Evolutionary conservation across 2,888 invertebrate genomes (phyloP), one percentile per base, ranked within the genome.

Genomic region (Coelinius sp.): DNA sequence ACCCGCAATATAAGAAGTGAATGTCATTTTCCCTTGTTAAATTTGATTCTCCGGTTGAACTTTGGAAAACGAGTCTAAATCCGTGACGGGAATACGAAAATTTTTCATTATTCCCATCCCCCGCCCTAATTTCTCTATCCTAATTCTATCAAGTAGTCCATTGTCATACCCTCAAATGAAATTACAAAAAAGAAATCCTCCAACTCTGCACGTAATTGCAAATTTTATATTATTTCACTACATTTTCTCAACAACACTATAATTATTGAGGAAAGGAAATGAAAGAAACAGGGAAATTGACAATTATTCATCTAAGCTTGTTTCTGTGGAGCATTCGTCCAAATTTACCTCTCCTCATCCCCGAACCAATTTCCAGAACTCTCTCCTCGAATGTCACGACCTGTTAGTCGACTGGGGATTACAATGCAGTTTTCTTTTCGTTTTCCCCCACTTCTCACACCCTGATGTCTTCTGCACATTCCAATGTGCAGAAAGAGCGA

Each of bases 381-480:
- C 74, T 73, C 69, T 73, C 69, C 68, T 31, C 67, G 67, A 73
- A 74, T 49, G 64, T 70, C 66, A 68, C 56, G 63, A 64, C 53
- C 74, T 27, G 24, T 73, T 69, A 66, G 27, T 64, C 52, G 41
- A 56, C 35, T 31, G 12, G n/a, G 62, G 59, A 41, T 46, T 14
- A 46, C 65, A 70, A 70, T 68, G 44, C 64, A 59, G 59, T 31
- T 31, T 59, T 59, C 59, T 31, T 59, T 56, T 56, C 56, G 56
- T 31, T 59, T 49, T 68, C 62, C 38, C 38, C 20, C 20, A 12
- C 31, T 6, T 6, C n/a, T 53, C 25, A n/a, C n/a, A 4, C 25
- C 17, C 35, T 12, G 59, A 59, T 59, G 59, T 35, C 59, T 59
- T 31, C 59, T 59, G 59, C 59, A 59, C 59, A 31, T 31, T 35